These are phyloP conservation scores for Brachypterus glaber DNA, from an alignment of 2,888 invertebrate species.

Conservation along the genomic window DNA sequence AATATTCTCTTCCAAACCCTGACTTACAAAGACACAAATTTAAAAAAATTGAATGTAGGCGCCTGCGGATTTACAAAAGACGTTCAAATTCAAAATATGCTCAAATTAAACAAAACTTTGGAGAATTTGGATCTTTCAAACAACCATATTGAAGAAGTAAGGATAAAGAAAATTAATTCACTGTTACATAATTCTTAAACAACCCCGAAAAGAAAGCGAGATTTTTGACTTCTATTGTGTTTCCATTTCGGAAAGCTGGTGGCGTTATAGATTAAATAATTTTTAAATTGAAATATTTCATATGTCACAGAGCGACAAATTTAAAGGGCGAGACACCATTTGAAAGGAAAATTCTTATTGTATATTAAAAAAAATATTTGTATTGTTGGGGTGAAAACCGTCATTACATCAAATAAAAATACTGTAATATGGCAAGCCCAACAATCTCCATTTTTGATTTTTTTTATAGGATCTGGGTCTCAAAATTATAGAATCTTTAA, in stretches of 20 bases:
- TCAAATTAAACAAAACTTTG: conserved; percentile 27
- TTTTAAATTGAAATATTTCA: too few relatives aligned
- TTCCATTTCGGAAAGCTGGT: too few relatives aligned
- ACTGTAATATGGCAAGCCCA: conserved; percentile 4
- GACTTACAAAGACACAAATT: conserved; percentile 17
- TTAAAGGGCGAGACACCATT: too few relatives aligned
- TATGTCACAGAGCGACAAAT: too few relatives aligned
- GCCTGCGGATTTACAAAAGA: conserved; percentile 30
- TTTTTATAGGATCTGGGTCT: conserved; percentile 27
- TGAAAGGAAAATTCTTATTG: too few relatives aligned
- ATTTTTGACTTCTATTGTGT: too few relatives aligned
- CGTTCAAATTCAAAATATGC: conserved; percentile 25
- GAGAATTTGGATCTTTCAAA: conserved; percentile 33
- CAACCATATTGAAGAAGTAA: conserved; percentile 37
- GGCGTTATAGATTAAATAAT: too few relatives aligned
- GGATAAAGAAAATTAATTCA: too few relatives aligned
- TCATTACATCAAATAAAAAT: conserved; percentile 5
- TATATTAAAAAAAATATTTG: too few relatives aligned
- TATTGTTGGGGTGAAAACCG: too few relatives aligned
- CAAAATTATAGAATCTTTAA: conserved; percentile 24
- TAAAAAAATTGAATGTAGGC: conserved; percentile 27
- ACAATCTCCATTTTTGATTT: conserved; percentile 5
- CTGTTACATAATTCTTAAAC: too few relatives aligned
- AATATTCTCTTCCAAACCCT: conserved; percentile 24
- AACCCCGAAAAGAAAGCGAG: too few relatives aligned